phyloP scores from a whole-genome alignment of 2,888 invertebrate species.

The Ophion costatus region DNA sequence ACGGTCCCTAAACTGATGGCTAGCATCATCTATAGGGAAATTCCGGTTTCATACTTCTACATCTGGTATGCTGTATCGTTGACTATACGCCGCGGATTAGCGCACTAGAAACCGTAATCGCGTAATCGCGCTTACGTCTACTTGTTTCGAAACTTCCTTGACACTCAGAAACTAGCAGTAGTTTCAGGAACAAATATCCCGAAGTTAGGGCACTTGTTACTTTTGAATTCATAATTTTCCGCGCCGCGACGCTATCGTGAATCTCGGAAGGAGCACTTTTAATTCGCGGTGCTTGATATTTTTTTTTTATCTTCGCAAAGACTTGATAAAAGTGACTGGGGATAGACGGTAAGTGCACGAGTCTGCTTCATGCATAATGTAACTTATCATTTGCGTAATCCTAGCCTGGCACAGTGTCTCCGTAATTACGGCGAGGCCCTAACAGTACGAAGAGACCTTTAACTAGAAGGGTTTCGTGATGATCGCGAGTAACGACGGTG shows the following conservation, averaged over 20 bases:
- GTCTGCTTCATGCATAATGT: constrained; percentile 13
- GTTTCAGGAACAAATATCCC: constrained; percentile 32
- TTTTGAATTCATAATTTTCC: constrained; percentile 30
- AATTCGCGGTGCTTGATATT: not conserved
- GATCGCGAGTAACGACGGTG: constrained; percentile 17
- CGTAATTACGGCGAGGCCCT: not conserved
- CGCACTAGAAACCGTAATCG: constrained; percentile 52
- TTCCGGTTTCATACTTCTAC: no score
- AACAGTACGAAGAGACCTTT: constrained; percentile 3
- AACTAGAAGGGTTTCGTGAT: constrained; percentile 3
- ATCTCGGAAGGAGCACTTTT: constrained; percentile 10
- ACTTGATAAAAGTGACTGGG: not conserved
- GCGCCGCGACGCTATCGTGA: constrained; percentile 9
- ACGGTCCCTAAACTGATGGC: no score
- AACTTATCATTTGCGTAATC: constrained; percentile 26
- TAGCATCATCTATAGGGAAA: no score
- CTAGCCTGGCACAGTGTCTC: not conserved
- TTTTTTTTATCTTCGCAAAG: not conserved
- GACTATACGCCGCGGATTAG: constrained; percentile 42
- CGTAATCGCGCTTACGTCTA: constrained; percentile 36
- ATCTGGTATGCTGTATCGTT: not conserved
- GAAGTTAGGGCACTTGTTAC: constrained; percentile 17
- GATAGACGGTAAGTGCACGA: constrained; percentile 1
- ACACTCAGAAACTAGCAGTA: constrained; percentile 41
- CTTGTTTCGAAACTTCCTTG: constrained; percentile 30